A percentile compares a stretch with the other conserved stretches of the same genome.
These are phyloP conservation scores for Neogale vison DNA, from an alignment of 2,113 vertebrate genomes.

Conservation along the genomic window DNA sequence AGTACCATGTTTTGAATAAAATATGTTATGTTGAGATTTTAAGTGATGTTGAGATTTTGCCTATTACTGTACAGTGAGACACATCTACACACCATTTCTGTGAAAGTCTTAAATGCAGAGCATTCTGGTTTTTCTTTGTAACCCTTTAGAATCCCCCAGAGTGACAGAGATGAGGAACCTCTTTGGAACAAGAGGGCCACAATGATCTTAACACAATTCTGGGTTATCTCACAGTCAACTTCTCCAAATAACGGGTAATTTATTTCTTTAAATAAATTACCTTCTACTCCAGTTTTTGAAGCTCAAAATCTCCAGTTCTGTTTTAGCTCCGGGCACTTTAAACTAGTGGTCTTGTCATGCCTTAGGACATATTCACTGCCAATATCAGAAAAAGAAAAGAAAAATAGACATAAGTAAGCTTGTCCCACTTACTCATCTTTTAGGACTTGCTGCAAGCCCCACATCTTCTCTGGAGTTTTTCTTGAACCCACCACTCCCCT, in stretches of 20 bases:
- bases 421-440: neutral
- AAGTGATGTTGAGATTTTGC: neutral
- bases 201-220: neutral
- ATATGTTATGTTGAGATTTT: neutral
- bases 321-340: neutral
- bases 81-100: neutral
- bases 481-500: neutral
- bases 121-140: neutral
- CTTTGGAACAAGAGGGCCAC: neutral
- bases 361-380: neutral
- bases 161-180: neutral
- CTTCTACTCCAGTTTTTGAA: neutral
- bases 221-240: slow-evolving; percentile 50
- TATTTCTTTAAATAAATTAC: slow-evolving; percentile 57
- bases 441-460: neutral
- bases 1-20: neutral
- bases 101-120: neutral
- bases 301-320: slow-evolving; percentile 28
- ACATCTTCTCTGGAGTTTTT: neutral
- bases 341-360: neutral
- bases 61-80: neutral
- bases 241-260: slow-evolving; percentile 31
- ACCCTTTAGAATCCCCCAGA: neutral
- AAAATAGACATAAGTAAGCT: neutral
- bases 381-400: neutral